Evolutionary conservation across 2,888 invertebrate species (phyloP).

Genomic region (Cetonia aurata): DNA sequence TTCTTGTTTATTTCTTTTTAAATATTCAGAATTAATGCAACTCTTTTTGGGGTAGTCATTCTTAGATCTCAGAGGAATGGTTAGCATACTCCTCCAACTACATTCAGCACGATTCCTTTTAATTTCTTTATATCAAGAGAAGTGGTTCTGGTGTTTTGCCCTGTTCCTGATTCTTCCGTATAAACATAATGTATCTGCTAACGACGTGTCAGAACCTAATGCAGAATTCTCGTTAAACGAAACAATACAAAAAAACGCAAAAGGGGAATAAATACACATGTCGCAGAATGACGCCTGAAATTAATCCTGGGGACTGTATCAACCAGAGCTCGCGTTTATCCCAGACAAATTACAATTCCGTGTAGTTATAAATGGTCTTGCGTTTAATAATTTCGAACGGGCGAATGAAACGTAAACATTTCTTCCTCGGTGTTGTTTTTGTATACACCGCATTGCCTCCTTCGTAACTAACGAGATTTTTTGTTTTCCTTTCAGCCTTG

Average conservation of each 20-base stretch:
- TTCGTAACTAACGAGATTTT: constrained; percentile 4
- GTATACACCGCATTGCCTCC: constrained; percentile 1
- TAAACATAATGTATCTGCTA: constrained; percentile 8
- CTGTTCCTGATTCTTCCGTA: neutral
- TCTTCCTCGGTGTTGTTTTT: constrained; percentile 34
- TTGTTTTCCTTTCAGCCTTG: constrained; percentile 7
- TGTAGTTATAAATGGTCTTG: constrained; percentile 38
- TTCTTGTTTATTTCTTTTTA: no score
- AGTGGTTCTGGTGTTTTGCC: no score
- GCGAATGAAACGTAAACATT: constrained; percentile 46
- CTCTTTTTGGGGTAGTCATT: no score
- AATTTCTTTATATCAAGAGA: no score
- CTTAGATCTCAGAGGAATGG: no score
- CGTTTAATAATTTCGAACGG: constrained; percentile 45
- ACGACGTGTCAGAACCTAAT: constrained; percentile 19
- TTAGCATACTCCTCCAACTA: no score
- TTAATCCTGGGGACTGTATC: constrained; percentile 42
- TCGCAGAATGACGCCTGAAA: constrained; percentile 33
- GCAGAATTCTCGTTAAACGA: constrained; percentile 19
- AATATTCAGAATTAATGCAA: no score
- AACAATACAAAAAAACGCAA: constrained; percentile 23
- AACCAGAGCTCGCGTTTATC: constrained; percentile 38
- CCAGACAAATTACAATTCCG: constrained; percentile 44
- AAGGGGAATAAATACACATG: constrained; percentile 31
- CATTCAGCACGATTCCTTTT: no score